A percentile compares a stretch with the other conserved stretches of the same genome.
Conservation (phyloP, 2,888 invertebrate genomes). For the Tricholauxania praeusta region DNA sequence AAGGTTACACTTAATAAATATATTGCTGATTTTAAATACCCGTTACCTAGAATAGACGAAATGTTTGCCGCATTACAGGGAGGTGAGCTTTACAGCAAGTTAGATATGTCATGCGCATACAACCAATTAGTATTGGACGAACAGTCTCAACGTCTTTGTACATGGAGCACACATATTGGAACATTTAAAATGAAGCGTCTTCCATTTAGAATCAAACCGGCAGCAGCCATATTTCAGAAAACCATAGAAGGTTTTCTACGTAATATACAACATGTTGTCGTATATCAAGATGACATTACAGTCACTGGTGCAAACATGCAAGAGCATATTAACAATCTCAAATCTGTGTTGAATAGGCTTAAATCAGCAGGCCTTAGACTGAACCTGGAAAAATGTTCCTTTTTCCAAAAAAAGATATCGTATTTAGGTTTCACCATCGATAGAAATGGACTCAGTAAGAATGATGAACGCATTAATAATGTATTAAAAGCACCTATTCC, state of each 20-base stretch:
- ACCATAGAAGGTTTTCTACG: too few relatives aligned
- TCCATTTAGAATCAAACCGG: too few relatives aligned
- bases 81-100: neutral
- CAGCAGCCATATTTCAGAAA: too few relatives aligned
- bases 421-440: slow-evolving; percentile 49
- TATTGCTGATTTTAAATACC: neutral
- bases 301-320: neutral
- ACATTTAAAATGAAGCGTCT: too few relatives aligned
- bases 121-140: slow-evolving; percentile 18
- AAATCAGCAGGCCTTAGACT: slow-evolving; percentile 22
- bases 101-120: slow-evolving; percentile 1
- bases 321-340: slow-evolving; percentile 39
- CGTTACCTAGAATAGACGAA: slow-evolving; percentile 18
- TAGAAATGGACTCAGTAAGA: slow-evolving; percentile 38
- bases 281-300: too few relatives aligned
- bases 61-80: slow-evolving; percentile 25
- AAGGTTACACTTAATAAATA: slow-evolving; percentile 21
- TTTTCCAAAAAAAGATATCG: slow-evolving; percentile 46
- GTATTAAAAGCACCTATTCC: too few relatives aligned
- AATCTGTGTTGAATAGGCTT: slow-evolving; percentile 30
- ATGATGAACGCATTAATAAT: too few relatives aligned
- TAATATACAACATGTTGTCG: too few relatives aligned
- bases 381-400: slow-evolving; percentile 31
- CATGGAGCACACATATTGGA: neutral
- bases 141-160: neutral